Evolutionary conservation across 2,888 invertebrate genomes (phyloP).

Genomic region (Colostygia pectinataria): DNA sequence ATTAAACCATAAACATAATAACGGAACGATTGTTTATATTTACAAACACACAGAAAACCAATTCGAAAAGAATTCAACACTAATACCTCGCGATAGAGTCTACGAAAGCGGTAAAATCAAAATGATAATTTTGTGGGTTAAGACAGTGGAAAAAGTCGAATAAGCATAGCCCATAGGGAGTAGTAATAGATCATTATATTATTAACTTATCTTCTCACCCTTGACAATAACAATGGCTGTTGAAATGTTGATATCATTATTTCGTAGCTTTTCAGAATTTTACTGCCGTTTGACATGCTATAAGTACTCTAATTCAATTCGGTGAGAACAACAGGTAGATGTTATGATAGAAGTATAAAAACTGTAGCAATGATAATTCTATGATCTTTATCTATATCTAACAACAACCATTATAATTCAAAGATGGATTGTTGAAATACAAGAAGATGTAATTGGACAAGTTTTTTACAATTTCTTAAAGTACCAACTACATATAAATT

Average conservation of each 20-base stretch:
- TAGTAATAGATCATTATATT: conserved; percentile 80
- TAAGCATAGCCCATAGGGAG: conserved; percentile 54
- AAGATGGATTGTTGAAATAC: too few species aligned
- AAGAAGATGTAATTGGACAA: too few species aligned
- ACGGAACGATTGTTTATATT: conserved; percentile 62
- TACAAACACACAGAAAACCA: conserved; percentile 33
- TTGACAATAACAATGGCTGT: conserved; percentile 79
- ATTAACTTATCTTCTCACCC: conserved; percentile 82
- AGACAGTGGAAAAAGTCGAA: conserved; percentile 62
- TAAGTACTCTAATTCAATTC: conserved; percentile 71
- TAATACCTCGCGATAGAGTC: conserved; percentile 25
- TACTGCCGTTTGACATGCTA: conserved; percentile 76
- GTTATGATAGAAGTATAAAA: conserved; percentile 14
- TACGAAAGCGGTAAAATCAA: conserved; percentile 23
- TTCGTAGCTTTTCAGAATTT: conserved; percentile 58
- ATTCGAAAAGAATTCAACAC: conserved; percentile 38
- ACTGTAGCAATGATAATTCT: background rate
- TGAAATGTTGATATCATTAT: conserved; percentile 80
- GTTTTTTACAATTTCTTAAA: too few species aligned
- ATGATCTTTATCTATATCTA: background rate
- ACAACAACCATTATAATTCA: too few species aligned
- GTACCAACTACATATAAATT: too few species aligned
- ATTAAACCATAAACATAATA: conserved; percentile 73
- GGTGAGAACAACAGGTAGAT: conserved; percentile 57
- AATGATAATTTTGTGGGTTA: conserved; percentile 50